These are phyloP conservation scores for Kuschelorhynchus macadamiae DNA, from an alignment of 2,888 invertebrate genomes.

Conservation along the genomic window DNA sequence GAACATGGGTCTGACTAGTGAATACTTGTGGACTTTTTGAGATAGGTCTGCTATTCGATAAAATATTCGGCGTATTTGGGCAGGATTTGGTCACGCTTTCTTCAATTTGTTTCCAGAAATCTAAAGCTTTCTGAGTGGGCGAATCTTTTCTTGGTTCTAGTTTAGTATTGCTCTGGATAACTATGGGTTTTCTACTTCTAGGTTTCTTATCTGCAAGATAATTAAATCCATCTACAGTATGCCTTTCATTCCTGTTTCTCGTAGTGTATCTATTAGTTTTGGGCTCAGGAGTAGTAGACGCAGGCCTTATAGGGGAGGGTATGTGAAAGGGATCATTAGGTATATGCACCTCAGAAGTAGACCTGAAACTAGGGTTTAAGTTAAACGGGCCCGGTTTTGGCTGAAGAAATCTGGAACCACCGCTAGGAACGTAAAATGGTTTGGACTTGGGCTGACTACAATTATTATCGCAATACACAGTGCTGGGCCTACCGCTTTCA, in stretches of 20 bases:
- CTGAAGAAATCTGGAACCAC: conserved; percentile 61
- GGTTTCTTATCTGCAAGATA: conserved; percentile 82
- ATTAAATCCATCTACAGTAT: conserved; percentile 68
- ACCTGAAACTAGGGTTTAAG: conserved; percentile 60
- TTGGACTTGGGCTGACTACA: conserved; percentile 55
- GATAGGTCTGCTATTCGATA: conserved; percentile 46
- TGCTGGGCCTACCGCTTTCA: conserved; percentile 68
- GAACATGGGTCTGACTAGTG: conserved; percentile 64
- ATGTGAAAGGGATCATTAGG: conserved; percentile 57
- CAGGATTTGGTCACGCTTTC: conserved; percentile 50
- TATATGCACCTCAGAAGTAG: conserved; percentile 66
- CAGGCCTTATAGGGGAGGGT: conserved; percentile 62
- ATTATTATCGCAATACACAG: conserved; percentile 71
- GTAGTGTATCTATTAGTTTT: conserved; percentile 55
- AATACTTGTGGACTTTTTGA: conserved; percentile 64
- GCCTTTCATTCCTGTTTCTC: conserved; percentile 48
- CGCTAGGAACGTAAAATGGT: conserved; percentile 51
- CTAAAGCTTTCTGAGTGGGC: conserved; percentile 71
- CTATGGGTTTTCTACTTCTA: conserved; percentile 80
- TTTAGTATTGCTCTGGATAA: conserved; percentile 73
- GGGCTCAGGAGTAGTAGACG: conserved; percentile 66
- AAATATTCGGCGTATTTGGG: conserved; percentile 26
- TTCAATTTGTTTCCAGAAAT: conserved; percentile 78
- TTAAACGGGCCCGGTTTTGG: conserved; percentile 63
- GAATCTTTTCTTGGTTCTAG: conserved; percentile 40